phyloP scores from a whole-genome alignment of 1,140 invertebrate species.

The Schlechtendalia chinensis region DNA sequence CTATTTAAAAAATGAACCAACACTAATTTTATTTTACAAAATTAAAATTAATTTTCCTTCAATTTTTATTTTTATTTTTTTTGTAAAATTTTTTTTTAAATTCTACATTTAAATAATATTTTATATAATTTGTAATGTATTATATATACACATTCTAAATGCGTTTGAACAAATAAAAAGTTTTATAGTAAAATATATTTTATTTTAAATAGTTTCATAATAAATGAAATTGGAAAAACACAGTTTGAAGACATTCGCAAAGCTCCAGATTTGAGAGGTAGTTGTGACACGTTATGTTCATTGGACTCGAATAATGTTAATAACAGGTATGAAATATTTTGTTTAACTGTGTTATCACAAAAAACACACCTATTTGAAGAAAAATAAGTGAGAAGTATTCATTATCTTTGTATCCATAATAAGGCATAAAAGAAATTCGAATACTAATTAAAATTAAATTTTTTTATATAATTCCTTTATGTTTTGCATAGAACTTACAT shows the following conservation, averaged over 20 bases:
- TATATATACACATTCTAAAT: too few species aligned
- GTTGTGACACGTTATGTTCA: slow-evolving; percentile 51
- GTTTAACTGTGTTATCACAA: too few species aligned
- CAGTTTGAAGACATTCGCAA: slow-evolving; percentile 50
- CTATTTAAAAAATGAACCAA: too few species aligned
- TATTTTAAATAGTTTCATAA: background rate
- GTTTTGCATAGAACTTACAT: slow-evolving; percentile 61
- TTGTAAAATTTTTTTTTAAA: too few species aligned
- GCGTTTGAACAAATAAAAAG: too few species aligned
- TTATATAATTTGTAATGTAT: too few species aligned
- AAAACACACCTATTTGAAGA: background rate
- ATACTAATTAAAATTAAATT: background rate
- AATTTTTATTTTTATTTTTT: too few species aligned
- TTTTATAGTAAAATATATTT: background rate
- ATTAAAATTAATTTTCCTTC: too few species aligned
- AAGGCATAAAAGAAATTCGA: too few species aligned
- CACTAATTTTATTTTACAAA: too few species aligned
- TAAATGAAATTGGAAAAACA: background rate
- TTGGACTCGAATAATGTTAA: slow-evolving; percentile 48
- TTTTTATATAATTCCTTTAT: background rate
- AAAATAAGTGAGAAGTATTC: background rate
- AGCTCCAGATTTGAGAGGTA: slow-evolving; percentile 48
- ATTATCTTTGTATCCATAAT: background rate
- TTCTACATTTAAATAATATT: background rate
- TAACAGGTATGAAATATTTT: slow-evolving; percentile 49